Evolutionary conservation across 2,113 vertebrate species (phyloP), one percentile per base, ranked within the genome.

Genomic region (Paedocypris sp.): DNA sequence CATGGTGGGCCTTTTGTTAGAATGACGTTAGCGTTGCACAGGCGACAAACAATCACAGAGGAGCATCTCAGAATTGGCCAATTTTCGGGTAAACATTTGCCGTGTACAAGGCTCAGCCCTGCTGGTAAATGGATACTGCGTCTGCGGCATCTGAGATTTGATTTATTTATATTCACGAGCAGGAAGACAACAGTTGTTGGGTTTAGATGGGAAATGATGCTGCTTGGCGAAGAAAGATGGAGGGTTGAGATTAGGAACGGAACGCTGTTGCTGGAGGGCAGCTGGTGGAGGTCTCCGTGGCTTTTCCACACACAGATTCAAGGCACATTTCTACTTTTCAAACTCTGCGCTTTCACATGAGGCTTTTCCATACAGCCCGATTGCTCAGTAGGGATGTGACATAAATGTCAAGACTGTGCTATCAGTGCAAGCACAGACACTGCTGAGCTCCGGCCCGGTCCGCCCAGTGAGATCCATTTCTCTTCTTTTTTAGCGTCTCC

Each of bases 321-420:
- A 29, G 31, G 4, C 38, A 50, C 28, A 23, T 32, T 41, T 31
- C 47, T 53, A 50, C 47, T 59, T 33, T 52, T 9, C 31, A 29
- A 32, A 26, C 39, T 19, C 47, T 29, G 31, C 48, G 57, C 13
- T 45, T 39, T 56, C 29, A 31, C 51, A 66, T 45, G 53, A 18
- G 6, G 29, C 48, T 43, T 43, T 60, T 22, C 38, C 29, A 35
- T 50, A 32, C 32, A 19, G 69, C 23, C 64, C 29, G 15, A 70
- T 68, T 61, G 65, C 46, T 81, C 79, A 77, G 50, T 54, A 3
- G 73, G 77, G 77, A 81, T 46, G 62, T 76, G 72, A 80, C 80
- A 81, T 84, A 83, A 76, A 73, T 77, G 77, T 81, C 81, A 80
- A 63, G 77, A 72, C 77, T 68, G 75, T 59, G 73, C 79, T 83